phyloP scores from a whole-genome alignment of 2,797 vertebrate species.

The Florisuga fusca region DNA sequence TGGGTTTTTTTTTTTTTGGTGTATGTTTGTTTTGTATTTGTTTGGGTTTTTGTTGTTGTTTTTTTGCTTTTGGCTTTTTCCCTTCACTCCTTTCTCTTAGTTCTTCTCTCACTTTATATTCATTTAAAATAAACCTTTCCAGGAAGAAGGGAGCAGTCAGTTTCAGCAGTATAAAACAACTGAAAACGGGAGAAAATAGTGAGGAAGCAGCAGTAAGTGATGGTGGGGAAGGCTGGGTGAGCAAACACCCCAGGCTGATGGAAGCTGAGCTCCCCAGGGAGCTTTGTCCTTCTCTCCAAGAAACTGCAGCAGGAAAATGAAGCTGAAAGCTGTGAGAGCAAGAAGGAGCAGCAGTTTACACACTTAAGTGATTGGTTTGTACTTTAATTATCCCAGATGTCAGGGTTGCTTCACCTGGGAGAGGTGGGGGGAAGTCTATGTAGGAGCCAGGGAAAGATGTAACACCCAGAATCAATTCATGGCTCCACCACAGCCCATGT shows the following conservation, averaged over 20 bases:
- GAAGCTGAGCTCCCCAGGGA: accelerated
- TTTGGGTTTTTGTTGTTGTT: no score
- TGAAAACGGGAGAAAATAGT: accelerated
- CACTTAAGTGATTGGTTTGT: accelerated
- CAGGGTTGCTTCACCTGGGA: background rate
- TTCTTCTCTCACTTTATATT: no score
- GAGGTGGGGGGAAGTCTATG: background rate
- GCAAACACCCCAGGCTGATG: background rate
- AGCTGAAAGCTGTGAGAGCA: accelerated
- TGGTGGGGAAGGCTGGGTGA: background rate
- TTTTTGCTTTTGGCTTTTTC: no score
- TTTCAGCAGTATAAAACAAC: background rate
- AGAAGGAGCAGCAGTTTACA: background rate
- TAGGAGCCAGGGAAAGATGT: background rate
- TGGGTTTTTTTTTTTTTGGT: no score
- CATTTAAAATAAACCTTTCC: background rate
- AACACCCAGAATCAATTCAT: background rate
- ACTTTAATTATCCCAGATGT: no score
- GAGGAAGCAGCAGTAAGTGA: background rate
- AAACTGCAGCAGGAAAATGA: accelerated
- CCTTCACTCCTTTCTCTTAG: no score
- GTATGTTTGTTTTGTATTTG: no score
- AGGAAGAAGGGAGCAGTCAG: background rate
- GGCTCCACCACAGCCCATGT: background rate
- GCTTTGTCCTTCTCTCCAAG: accelerated